Percentiles rank a stretch among this genome's conserved stretches.
Conservation (phyloP, 2,113 vertebrate genomes). For the Elephas maximus region DNA sequence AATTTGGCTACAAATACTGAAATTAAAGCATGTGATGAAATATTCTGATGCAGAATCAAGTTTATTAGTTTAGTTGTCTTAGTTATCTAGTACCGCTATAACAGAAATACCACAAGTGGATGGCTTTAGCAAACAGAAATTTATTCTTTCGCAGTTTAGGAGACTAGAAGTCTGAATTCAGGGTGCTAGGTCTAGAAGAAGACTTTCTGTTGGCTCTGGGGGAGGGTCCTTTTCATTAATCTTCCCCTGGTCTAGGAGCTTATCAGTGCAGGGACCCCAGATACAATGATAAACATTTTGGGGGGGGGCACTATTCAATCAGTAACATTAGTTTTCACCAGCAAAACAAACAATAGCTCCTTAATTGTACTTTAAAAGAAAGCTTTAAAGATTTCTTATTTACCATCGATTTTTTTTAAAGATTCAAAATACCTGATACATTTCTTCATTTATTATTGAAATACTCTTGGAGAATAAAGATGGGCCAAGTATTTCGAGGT, state of each 20-base stretch:
- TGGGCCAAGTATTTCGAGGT: neutral
- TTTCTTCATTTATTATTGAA: neutral
- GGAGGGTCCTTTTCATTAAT: too few species aligned
- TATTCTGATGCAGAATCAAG: neutral
- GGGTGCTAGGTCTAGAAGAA: too few species aligned
- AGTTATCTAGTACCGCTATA: too few species aligned
- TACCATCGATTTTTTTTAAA: neutral
- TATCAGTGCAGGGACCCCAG: too few species aligned
- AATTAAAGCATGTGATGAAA: neutral
- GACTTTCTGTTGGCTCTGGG: too few species aligned
- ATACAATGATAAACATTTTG: too few species aligned
- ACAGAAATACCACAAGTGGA: too few species aligned
- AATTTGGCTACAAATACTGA: slow-evolving; percentile 1
- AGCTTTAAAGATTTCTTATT: neutral
- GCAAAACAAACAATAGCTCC: neutral
- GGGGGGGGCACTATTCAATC: too few species aligned
- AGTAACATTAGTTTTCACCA: neutral
- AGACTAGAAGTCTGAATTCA: too few species aligned
- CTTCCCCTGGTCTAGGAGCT: too few species aligned
- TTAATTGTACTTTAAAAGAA: slow-evolving; percentile 20
- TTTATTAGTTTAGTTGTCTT: neutral
- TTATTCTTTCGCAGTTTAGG: too few species aligned
- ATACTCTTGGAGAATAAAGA: neutral
- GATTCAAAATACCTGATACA: neutral
- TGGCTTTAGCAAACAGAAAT: too few species aligned